These are phyloP conservation scores for Mactromeris polynyma DNA, from an alignment of 2,888 invertebrate genomes.

Conservation along the genomic window DNA sequence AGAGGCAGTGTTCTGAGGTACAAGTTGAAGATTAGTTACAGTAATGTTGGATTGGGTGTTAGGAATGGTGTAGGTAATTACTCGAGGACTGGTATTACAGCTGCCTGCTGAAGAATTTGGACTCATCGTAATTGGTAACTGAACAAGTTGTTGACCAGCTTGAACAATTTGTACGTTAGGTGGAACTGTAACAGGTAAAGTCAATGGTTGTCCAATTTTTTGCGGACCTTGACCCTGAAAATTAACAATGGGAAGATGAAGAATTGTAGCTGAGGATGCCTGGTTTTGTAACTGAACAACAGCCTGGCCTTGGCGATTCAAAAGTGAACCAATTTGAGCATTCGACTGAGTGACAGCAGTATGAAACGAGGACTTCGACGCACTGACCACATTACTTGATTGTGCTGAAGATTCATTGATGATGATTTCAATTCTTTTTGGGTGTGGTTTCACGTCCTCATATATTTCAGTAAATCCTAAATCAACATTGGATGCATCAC, in stretches of 20 bases:
- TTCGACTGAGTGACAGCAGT: constrained; percentile 22
- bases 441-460: constrained; percentile 18
- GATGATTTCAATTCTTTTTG: constrained; percentile 64
- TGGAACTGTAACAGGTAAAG: constrained; percentile 36
- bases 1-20: constrained; percentile 49
- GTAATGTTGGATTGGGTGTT: constrained; percentile 30
- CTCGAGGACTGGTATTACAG: constrained; percentile 53
- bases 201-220: constrained; percentile 37
- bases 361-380: background rate
- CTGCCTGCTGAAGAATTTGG: constrained; percentile 71
- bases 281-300: constrained; percentile 68
- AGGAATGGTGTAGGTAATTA: constrained; percentile 64
- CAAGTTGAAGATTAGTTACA: constrained; percentile 49
- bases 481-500: constrained; percentile 54
- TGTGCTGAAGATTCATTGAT: constrained; percentile 50
- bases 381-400: constrained; percentile 20
- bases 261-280: constrained; percentile 63
- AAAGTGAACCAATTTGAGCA: constrained; percentile 3
- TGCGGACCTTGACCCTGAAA: constrained; percentile 44
- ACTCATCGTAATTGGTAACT: constrained; percentile 77
- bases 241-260: constrained; percentile 69
- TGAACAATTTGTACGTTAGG: constrained; percentile 66
- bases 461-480: background rate
- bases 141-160: constrained; percentile 63
- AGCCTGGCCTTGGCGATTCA: background rate